Base-by-base conservation (phyloP, 2,797 vertebrate species). In the Fistularia tabacaria region DNA sequence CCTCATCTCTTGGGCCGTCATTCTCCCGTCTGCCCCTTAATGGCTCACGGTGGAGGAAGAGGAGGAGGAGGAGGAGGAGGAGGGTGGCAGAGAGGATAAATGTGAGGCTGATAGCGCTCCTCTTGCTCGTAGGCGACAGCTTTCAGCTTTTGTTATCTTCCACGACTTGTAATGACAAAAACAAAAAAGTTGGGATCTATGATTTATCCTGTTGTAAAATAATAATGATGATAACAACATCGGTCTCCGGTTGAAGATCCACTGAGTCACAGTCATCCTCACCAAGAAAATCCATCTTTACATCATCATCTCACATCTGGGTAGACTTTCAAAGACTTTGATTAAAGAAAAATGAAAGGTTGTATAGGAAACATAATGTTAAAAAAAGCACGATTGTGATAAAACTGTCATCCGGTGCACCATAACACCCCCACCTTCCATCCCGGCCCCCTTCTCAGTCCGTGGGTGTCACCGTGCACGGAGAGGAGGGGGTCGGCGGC, bases 1-100 rank as follows among this genome's bases (percentile, higher is more conserved):
- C 25, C 25, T 25, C 25, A 3, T 86, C 87, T 87, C 85, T 79
- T 85, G 85, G 81, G 82, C 80, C 81, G 84, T 85, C 83, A 81
- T 84, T 83, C 85, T 85, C 72, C 81, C 77, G 85, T 84, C 78
- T 87, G 78, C 84, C 79, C 76, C 76, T 80, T 88, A 87, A 88
- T 89, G 83, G 87, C 80, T 82, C 73, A 61, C 82, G 79, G 75
- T 82, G 82, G 82, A 81, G 25, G 25, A 25, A 25, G 25, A 25
- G 25, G 25, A 25, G 25, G 5, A 76, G 82, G 81, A 84, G 58
- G 59, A 74, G 76, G 80, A 73, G 63, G 53, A 43, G 12, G 54
- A 43, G 50, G 66, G 57, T 69, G 57, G 49, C 47, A n/a, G 25
- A 25, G 25, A 25, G 25, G 25, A 25, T 25, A 25, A 25, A 25